phyloP scores from a whole-genome alignment of 2,797 vertebrate species.

The Choloepus didactylus region DNA sequence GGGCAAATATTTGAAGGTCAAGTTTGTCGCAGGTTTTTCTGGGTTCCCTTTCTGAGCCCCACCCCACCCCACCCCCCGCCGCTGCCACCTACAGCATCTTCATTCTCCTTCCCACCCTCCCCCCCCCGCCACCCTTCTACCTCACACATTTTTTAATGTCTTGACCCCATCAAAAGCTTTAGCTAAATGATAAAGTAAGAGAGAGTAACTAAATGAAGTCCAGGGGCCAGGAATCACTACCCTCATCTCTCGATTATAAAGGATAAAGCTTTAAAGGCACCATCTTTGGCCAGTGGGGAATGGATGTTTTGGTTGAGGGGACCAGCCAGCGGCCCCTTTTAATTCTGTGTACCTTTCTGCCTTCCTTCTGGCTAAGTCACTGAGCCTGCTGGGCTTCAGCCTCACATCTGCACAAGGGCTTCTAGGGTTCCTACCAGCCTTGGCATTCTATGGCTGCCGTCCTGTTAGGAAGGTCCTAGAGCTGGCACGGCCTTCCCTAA shows the following conservation, averaged over 20 bases:
- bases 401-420: neutral
- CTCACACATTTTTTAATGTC: neutral
- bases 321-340: neutral
- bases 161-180: slow-evolving; percentile 1
- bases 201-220: neutral
- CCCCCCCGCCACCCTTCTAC: neutral
- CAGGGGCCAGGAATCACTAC: neutral
- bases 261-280: neutral
- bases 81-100: neutral
- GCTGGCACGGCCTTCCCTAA: neutral
- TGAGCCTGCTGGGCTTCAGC: neutral
- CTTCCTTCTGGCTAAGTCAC: neutral
- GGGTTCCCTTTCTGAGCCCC: neutral
- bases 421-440: neutral
- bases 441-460: neutral
- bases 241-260: neutral
- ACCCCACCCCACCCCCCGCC: no score
- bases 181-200: slow-evolving; percentile 32
- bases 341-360: neutral
- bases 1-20: slow-evolving; percentile 26
- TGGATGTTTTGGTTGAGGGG: neutral
- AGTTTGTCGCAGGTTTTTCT: neutral
- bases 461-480: neutral
- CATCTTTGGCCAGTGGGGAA: neutral
- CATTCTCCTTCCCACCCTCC: neutral